These are phyloP conservation scores for Oreochromis spilurus DNA, from an alignment of 2,113 vertebrate genomes.

Conservation along the genomic window DNA sequence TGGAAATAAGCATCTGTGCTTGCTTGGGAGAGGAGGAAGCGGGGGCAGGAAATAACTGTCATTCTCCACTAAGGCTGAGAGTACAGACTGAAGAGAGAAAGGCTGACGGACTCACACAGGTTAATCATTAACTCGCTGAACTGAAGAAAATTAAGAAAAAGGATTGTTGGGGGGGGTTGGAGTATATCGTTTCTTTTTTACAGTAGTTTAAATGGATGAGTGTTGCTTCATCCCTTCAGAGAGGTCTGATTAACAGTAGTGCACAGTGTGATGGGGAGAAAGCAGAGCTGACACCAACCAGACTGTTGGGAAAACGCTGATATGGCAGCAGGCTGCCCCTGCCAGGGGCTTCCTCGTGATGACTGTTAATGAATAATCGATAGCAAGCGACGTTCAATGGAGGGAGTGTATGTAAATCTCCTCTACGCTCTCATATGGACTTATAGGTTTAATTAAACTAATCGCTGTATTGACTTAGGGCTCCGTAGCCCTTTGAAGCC, in stretches of 20 bases:
- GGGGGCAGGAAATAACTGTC: slow-evolving; percentile 70
- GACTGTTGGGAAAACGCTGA: slow-evolving; percentile 47
- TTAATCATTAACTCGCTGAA: slow-evolving; percentile 64
- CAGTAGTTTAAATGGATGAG: slow-evolving; percentile 32
- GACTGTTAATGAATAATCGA: slow-evolving; percentile 69
- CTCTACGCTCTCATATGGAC: slow-evolving; percentile 35
- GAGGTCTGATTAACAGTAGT: slow-evolving; percentile 34
- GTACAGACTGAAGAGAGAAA: neutral
- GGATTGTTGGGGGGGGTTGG: neutral
- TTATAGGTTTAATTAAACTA: slow-evolving; percentile 71
- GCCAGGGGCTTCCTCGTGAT: slow-evolving; percentile 11
- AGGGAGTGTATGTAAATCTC: slow-evolving; percentile 51
- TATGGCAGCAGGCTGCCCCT: slow-evolving; percentile 26
- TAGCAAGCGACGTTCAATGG: slow-evolving; percentile 33
- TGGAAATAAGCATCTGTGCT: slow-evolving; percentile 71
- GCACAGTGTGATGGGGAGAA: neutral
- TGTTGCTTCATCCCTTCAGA: slow-evolving; percentile 13
- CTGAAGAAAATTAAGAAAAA: slow-evolving; percentile 21
- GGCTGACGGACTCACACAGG: slow-evolving; percentile 37
- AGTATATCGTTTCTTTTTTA: neutral
- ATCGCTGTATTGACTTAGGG: slow-evolving; percentile 55
- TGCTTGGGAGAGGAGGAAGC: slow-evolving; percentile 59
- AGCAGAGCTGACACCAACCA: slow-evolving; percentile 35
- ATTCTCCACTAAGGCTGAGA: slow-evolving; percentile 45
- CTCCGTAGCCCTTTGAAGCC: slow-evolving; percentile 61